phyloP scores from a whole-genome alignment of 2,113 vertebrate species.

The Barnardius zonarius region DNA sequence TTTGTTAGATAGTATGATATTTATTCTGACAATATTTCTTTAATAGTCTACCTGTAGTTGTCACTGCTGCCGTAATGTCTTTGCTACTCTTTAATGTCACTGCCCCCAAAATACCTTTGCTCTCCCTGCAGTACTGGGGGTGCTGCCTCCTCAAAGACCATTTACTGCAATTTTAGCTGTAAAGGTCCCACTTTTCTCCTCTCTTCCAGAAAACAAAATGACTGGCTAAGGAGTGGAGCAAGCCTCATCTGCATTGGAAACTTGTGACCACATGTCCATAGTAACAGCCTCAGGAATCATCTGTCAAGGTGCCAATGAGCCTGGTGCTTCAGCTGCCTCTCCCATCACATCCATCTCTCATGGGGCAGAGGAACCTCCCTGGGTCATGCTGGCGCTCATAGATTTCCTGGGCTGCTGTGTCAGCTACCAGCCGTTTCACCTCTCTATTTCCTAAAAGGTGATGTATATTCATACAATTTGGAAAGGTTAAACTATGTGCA shows the following conservation, averaged over 20 bases:
- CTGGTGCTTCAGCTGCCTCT: neutral
- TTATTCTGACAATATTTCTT: neutral
- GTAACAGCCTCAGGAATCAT: neutral
- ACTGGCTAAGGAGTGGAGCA: neutral
- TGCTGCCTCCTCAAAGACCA: neutral
- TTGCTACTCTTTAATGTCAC: neutral
- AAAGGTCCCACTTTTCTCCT: neutral
- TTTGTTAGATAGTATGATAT: neutral
- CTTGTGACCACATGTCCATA: rapidly evolving
- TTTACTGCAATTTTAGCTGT: neutral
- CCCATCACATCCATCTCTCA: rapidly evolving
- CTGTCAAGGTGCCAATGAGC: neutral
- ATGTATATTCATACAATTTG: neutral
- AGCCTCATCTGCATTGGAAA: neutral
- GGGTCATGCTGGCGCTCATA: neutral
- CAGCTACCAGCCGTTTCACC: neutral
- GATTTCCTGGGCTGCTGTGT: neutral
- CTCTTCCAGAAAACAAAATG: neutral
- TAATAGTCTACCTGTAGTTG: neutral
- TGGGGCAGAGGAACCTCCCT: neutral
- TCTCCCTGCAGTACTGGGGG: neutral
- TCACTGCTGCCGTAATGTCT: neutral
- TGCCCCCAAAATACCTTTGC: neutral
- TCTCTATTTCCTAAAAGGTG: neutral
- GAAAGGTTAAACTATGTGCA: neutral